These are phyloP conservation scores for Brienomyrus longianalis DNA, from an alignment of 2,113 vertebrate species.

Conservation along the genomic window DNA sequence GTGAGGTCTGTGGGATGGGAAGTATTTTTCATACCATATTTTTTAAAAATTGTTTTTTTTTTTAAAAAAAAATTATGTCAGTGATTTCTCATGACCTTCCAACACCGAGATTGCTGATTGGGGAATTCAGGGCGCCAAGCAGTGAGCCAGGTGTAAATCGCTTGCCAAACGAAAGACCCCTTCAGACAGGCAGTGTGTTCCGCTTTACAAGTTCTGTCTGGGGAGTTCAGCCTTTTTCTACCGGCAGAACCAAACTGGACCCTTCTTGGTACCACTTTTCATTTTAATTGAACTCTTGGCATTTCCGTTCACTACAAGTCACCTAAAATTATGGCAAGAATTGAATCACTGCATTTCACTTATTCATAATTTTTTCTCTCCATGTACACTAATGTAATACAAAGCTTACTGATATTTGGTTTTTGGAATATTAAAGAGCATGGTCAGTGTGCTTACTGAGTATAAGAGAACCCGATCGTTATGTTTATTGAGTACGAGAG, in stretches of 20 bases:
- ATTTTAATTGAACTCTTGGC: not conserved
- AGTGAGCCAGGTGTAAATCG: not conserved
- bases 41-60: constrained; percentile 19
- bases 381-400: not conserved
- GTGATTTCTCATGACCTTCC: not conserved
- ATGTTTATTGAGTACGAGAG: not conserved
- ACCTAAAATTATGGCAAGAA: not conserved
- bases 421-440: not conserved
- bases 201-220: not conserved
- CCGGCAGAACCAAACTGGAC: constrained; percentile 1
- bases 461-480: not conserved
- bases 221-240: constrained; percentile 6
- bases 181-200: not conserved
- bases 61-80: constrained; percentile 22
- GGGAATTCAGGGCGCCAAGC: not conserved
- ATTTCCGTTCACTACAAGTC: not conserved
- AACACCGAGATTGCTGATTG: not conserved
- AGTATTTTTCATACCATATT: not conserved
- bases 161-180: not conserved
- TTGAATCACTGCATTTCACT: not conserved
- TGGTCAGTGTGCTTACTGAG: not conserved
- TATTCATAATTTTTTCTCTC: not conserved
- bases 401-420: not conserved
- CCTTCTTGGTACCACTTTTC: not conserved
- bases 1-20: not conserved